These are phyloP conservation scores for Picus viridis DNA, from an alignment of 2,797 vertebrate species.

Conservation along the genomic window DNA sequence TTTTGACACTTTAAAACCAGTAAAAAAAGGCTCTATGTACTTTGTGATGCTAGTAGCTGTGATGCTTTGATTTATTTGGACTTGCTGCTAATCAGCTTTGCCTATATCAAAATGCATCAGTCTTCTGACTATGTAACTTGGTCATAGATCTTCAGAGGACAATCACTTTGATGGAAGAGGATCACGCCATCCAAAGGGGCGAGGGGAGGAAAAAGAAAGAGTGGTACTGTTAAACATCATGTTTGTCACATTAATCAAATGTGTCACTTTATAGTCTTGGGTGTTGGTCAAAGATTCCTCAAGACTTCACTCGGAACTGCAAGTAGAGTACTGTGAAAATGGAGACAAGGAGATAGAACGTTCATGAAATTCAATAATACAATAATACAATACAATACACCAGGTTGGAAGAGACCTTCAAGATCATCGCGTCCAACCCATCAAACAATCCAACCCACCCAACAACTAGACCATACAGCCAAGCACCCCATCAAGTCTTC, in stretches of 20 bases:
- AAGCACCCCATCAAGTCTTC: no score
- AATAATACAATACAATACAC: no score
- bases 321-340: background rate
- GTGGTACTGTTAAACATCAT: background rate
- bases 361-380: background rate
- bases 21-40: background rate
- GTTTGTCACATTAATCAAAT: background rate
- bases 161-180: background rate
- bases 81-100: background rate
- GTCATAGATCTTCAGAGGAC: background rate
- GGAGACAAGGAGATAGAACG: background rate
- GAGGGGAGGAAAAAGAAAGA: accelerated
- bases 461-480: no score
- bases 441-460: no score
- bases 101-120: background rate
- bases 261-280: background rate
- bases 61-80: background rate
- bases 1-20: background rate
- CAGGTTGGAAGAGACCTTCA: no score
- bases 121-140: background rate
- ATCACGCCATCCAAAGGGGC: background rate
- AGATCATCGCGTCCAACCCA: no score
- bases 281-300: background rate
- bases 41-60: background rate
- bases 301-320: background rate